Evolutionary conservation across 2,888 invertebrate species (phyloP).

Genomic region (Athalia rosae): DNA sequence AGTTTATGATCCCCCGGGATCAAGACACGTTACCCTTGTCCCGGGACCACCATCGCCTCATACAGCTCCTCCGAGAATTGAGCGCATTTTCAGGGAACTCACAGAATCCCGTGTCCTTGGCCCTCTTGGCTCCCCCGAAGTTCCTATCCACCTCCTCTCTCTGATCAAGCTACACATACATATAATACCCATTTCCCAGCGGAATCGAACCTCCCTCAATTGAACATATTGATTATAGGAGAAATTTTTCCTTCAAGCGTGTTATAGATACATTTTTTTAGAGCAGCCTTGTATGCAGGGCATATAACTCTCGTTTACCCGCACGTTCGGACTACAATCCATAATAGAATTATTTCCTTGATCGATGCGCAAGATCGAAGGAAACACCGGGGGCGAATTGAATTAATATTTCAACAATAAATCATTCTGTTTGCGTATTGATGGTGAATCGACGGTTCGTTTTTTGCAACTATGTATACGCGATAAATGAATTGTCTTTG

Average conservation of each 20-base stretch:
- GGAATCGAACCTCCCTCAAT: slow-evolving; percentile 17
- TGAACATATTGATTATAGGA: slow-evolving; percentile 1
- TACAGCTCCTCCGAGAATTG: slow-evolving; percentile 40
- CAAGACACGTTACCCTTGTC: not conserved
- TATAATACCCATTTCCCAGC: not conserved
- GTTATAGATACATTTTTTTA: slow-evolving; percentile 2
- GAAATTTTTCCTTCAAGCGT: slow-evolving; percentile 7
- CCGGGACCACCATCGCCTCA: not conserved
- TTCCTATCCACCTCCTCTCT: not conserved
- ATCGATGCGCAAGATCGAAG: not conserved
- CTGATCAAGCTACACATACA: not conserved
- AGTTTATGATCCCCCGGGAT: not conserved
- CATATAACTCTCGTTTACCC: not conserved
- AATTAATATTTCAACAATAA: not conserved
- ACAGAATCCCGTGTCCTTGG: slow-evolving; percentile 36
- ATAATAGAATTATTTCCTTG: too few species aligned
- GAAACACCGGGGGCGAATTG: not conserved
- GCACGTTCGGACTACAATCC: too few species aligned
- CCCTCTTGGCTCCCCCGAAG: slow-evolving; percentile 3
- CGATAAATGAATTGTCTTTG: too few species aligned
- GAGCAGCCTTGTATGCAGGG: not conserved
- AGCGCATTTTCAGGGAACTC: slow-evolving; percentile 15
- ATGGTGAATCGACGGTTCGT: not conserved
- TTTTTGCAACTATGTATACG: not conserved
- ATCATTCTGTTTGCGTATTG: not conserved